Evolutionary conservation across 2,113 vertebrate species (phyloP).

Genomic region (Sturnira hondurensis): DNA sequence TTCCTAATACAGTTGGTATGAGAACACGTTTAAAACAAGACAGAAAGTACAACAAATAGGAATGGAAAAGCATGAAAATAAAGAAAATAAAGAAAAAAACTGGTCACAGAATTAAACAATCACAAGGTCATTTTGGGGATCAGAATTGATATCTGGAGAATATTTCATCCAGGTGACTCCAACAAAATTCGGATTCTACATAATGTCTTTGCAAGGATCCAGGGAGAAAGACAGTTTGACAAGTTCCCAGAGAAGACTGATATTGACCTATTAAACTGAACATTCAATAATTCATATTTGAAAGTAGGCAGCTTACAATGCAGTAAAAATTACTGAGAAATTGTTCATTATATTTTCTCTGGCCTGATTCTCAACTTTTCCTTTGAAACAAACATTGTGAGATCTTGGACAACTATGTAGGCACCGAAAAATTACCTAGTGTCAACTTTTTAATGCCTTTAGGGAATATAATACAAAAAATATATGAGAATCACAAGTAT

Average conservation of each 20-base stretch:
- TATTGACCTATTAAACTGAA: neutral
- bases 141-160: neutral
- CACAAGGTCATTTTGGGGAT: neutral
- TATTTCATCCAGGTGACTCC: neutral
- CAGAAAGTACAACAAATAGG: neutral
- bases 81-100: neutral
- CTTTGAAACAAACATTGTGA: constrained; percentile 1
- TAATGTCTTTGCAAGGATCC: neutral
- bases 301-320: neutral
- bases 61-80: neutral
- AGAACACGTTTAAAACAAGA: neutral
- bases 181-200: neutral
- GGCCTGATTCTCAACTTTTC: neutral
- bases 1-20: neutral
- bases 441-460: neutral
- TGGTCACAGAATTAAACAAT: neutral
- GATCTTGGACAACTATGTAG: neutral
- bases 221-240: neutral
- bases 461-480: neutral
- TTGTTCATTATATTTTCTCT: neutral
- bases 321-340: constrained; percentile 9
- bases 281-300: constrained; percentile 1
- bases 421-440: neutral
- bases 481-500: neutral
- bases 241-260: constrained; percentile 10